A percentile compares a stretch with the other conserved stretches of the same genome.
Evolutionary conservation across 1,140 invertebrate species (phyloP).

Genomic region (Potamilus streckersoni): DNA sequence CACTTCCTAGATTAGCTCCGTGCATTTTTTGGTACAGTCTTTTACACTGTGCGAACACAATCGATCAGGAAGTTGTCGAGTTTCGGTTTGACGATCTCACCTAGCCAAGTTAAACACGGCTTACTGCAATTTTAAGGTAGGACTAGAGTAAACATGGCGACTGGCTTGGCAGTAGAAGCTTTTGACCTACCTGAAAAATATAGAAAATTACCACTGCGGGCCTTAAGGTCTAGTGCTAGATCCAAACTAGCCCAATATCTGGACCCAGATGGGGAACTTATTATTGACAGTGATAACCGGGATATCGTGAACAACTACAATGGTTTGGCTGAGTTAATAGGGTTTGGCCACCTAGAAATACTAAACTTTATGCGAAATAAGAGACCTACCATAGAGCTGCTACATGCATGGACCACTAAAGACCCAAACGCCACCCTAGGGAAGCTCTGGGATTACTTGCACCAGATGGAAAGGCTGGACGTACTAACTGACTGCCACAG

Average conservation of each 20-base stretch:
- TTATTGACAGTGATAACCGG: conserved; percentile 19
- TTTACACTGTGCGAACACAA: too few species aligned
- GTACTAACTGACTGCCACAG: conserved; percentile 57
- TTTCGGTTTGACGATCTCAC: too few species aligned
- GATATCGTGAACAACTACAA: conserved; percentile 56
- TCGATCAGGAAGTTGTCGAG: too few species aligned
- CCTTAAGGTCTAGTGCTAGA: conserved; percentile 37
- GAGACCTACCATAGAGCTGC: conserved; percentile 55
- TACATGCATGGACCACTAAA: conserved; percentile 49
- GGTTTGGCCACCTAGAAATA: conserved; percentile 54
- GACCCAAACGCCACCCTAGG: conserved; percentile 43
- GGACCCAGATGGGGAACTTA: conserved; percentile 31
- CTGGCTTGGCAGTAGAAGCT: too few species aligned
- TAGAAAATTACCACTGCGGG: conserved; percentile 33
- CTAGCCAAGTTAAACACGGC: too few species aligned
- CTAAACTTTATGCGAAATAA: conserved; percentile 48
- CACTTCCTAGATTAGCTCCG: too few species aligned
- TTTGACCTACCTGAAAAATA: conserved; percentile 15
- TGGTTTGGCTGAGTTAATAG: conserved; percentile 64
- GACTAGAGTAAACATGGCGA: too few species aligned
- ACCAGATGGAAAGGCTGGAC: conserved; percentile 59
- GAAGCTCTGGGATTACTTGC: conserved; percentile 53
- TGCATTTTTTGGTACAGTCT: too few species aligned
- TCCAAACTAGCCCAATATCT: conserved; percentile 42
- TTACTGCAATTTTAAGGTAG: too few species aligned